phyloP scores from a whole-genome alignment of 2,888 invertebrate species.

The Heliconius aoede region DNA sequence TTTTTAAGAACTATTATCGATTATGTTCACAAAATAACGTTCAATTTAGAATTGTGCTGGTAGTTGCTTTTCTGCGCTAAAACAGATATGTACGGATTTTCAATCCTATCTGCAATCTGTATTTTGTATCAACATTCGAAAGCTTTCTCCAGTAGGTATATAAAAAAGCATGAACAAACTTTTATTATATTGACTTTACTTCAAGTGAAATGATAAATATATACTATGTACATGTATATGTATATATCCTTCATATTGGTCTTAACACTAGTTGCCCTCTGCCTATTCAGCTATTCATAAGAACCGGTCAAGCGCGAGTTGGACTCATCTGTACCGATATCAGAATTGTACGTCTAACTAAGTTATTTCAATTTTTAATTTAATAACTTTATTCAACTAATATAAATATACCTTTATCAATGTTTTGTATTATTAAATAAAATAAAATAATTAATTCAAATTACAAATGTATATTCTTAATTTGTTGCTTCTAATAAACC shows the following conservation, averaged over 20 bases:
- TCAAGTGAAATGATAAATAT: constrained; percentile 24
- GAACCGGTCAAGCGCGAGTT: too few relatives aligned
- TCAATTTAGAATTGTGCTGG: too few relatives aligned
- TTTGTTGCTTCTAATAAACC: not conserved
- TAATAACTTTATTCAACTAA: not conserved
- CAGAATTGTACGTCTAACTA: too few relatives aligned
- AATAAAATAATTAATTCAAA: too few relatives aligned
- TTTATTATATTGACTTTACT: constrained; percentile 60
- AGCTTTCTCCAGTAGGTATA: constrained; percentile 70
- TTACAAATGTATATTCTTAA: not conserved
- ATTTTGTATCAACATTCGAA: constrained; percentile 44
- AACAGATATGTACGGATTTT: constrained; percentile 26
- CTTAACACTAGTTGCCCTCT: too few relatives aligned
- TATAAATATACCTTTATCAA: too few relatives aligned
- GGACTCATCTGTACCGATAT: too few relatives aligned
- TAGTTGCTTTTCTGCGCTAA: too few relatives aligned
- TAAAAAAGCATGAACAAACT: constrained; percentile 59
- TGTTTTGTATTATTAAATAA: not conserved
- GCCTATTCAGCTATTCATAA: too few relatives aligned
- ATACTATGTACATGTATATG: too few relatives aligned
- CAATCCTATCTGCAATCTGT: constrained; percentile 33
- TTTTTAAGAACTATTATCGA: not conserved
- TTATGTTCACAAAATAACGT: not conserved
- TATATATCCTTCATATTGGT: not conserved
- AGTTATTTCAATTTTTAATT: too few relatives aligned